Evolutionary conservation across 92 coral and sea anemone genomes (phyloP).

Genomic region (Umimayanthus kanabou): DNA sequence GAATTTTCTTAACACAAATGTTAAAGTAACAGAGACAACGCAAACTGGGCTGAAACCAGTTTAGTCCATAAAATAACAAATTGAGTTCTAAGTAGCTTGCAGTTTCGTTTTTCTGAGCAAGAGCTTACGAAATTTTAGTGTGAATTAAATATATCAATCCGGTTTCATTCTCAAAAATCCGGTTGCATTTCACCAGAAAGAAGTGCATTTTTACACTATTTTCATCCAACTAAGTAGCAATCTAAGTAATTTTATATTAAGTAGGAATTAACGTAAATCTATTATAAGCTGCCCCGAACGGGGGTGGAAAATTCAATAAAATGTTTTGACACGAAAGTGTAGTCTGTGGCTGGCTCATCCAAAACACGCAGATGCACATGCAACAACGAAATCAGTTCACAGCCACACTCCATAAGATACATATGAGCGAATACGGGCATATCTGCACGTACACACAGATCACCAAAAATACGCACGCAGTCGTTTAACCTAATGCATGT

Average conservation of each 20-base stretch:
- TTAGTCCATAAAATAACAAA: not conserved
- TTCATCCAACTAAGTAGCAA: not conserved
- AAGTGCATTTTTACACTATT: not conserved
- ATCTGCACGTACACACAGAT: not conserved
- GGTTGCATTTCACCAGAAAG: not conserved
- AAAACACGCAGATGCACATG: slow-evolving; percentile 30
- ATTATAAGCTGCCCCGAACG: not conserved
- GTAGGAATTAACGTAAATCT: not conserved
- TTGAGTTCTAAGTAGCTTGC: not conserved
- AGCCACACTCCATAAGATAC: slow-evolving; percentile 5
- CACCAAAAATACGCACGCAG: not conserved
- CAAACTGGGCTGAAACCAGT: not conserved
- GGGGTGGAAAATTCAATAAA: slow-evolving; percentile 11
- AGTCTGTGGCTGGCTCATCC: slow-evolving; percentile 35
- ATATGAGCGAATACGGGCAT: not conserved
- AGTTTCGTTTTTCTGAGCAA: not conserved
- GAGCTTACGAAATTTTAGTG: not conserved
- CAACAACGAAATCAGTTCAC: slow-evolving; percentile 19
- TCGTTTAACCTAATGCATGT: not conserved
- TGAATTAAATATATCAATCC: not conserved
- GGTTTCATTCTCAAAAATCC: not conserved
- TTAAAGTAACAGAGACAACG: not conserved
- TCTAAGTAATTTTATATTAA: not conserved
- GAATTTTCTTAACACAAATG: not conserved
- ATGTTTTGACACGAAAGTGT: not conserved